Evolutionary conservation across 2,797 vertebrate genomes (phyloP).

Genomic region (Sebastes flavidus): DNA sequence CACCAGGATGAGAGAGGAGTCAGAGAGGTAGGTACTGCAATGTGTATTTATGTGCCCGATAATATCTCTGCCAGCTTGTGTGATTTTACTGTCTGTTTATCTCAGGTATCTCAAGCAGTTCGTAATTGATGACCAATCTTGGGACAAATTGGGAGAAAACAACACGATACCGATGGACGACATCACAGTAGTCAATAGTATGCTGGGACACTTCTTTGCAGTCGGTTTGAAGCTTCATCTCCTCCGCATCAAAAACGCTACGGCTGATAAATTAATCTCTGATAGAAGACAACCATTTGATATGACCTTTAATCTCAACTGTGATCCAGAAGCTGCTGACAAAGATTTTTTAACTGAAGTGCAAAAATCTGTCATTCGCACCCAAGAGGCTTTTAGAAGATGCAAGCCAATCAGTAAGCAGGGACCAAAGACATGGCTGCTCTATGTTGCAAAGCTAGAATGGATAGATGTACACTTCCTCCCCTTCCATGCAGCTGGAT

Average conservation of each 20-base stretch:
- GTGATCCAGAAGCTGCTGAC: neutral
- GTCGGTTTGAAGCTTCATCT: neutral
- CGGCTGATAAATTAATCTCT: neutral
- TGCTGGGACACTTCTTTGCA: rapidly evolving
- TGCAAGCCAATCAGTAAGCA: neutral
- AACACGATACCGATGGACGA: neutral
- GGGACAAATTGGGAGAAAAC: neutral
- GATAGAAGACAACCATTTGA: neutral
- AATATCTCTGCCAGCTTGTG: neutral
- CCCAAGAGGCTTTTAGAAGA: neutral
- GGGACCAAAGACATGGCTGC: neutral
- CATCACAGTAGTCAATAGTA: rapidly evolving
- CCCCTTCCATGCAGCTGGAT: neutral
- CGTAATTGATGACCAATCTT: neutral
- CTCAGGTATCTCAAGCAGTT: neutral
- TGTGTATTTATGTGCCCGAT: neutral
- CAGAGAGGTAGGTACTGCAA: constrained; percentile 11
- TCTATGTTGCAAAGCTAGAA: neutral
- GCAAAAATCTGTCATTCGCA: neutral
- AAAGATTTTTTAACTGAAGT: neutral
- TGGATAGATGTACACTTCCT: neutral
- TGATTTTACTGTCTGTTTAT: neutral
- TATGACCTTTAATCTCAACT: neutral
- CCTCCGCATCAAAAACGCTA: neutral
- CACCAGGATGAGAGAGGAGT: constrained; percentile 28